Conservation (phyloP, 1,140 invertebrate species). For the Bilobella aurantiaca region DNA sequence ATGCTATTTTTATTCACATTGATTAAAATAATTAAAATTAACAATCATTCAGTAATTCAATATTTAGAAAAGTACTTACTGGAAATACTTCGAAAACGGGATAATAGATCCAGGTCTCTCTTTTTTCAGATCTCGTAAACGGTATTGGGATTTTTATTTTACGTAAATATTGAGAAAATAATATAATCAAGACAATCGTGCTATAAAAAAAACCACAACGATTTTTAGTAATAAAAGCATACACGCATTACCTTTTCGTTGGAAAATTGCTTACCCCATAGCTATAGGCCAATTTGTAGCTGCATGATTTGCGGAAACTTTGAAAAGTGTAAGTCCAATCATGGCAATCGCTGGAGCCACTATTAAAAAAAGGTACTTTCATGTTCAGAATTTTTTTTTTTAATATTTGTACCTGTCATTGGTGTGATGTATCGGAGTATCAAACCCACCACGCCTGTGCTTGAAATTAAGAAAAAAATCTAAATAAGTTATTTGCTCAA, state of each 20-base stretch:
- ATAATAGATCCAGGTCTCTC: constrained; percentile 53
- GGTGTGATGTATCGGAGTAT: constrained; percentile 64
- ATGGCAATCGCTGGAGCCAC: constrained; percentile 69
- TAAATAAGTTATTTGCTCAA: not conserved
- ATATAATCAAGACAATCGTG: constrained; percentile 64
- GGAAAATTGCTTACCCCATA: constrained; percentile 48
- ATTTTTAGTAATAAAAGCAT: too few relatives aligned
- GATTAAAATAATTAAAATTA: not conserved
- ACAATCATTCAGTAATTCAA: not conserved
- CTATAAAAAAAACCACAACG: constrained; percentile 54
- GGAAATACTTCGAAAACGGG: constrained; percentile 72
- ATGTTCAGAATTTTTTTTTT: constrained; percentile 44
- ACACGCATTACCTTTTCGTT: not conserved
- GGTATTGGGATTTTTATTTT: constrained; percentile 54
- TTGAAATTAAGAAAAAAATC: constrained; percentile 32
- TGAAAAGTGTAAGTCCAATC: constrained; percentile 66
- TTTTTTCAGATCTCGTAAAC: constrained; percentile 48
- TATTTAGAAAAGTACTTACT: constrained; percentile 45
- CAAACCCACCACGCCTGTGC: constrained; percentile 59
- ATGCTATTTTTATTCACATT: not conserved
- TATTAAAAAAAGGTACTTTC: constrained; percentile 52
- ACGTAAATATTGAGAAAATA: constrained; percentile 70
- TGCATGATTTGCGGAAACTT: constrained; percentile 61
- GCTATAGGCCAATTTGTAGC: constrained; percentile 72
- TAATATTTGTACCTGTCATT: constrained; percentile 43